Percentiles rank a stretch among this genome's conserved stretches.
Evolutionary conservation across 2,797 vertebrate genomes (phyloP).

Genomic region (Arremon brunneinucha): DNA sequence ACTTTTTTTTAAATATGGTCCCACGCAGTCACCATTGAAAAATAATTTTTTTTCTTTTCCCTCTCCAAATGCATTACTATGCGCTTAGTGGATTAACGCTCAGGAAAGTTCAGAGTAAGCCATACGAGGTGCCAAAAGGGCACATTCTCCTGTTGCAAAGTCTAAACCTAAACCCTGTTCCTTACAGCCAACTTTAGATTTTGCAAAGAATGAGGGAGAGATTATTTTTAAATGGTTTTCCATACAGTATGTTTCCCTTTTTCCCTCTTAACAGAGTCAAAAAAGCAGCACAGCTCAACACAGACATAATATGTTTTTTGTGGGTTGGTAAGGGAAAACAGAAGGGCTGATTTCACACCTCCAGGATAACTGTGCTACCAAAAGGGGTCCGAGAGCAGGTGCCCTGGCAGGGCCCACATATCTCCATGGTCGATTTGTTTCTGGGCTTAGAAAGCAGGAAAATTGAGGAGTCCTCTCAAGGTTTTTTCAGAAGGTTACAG

Average conservation of each 20-base stretch:
- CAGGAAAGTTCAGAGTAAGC: background rate
- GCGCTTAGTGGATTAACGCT: background rate
- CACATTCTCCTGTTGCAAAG: background rate
- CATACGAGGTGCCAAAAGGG: background rate
- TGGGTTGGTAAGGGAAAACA: background rate
- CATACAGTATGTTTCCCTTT: background rate
- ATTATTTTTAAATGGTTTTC: background rate
- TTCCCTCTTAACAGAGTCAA: background rate
- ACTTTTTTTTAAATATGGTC: background rate
- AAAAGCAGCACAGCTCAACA: background rate
- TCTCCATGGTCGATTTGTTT: background rate
- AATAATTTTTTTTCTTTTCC: background rate
- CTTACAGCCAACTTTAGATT: background rate
- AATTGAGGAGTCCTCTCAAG: background rate
- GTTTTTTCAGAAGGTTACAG: background rate
- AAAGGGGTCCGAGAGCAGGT: background rate
- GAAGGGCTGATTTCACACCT: background rate
- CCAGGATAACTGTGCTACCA: background rate
- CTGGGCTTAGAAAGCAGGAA: background rate
- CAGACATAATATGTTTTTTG: background rate
- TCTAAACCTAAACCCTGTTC: background rate
- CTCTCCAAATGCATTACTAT: background rate
- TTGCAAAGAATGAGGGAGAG: background rate
- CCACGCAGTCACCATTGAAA: background rate
- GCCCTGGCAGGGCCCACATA: background rate